Evolutionary conservation across 2,113 vertebrate genomes (phyloP), one percentile per base, ranked within the genome.

Genomic region (Tachycineta bicolor): DNA sequence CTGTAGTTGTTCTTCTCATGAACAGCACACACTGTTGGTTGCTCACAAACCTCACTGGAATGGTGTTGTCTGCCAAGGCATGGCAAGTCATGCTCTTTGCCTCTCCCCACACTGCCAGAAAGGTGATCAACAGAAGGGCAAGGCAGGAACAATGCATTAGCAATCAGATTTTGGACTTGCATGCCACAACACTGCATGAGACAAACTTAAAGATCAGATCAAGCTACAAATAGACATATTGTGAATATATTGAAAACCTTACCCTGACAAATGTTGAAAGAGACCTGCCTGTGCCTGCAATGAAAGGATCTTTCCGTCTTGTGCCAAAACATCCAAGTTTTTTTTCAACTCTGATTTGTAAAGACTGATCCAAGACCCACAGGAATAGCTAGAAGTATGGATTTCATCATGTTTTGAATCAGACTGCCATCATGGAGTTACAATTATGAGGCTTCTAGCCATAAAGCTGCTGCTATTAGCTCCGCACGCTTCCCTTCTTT

Each of bases 391-490:
- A 89, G 60, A 90, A 83, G 69, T 46, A 85, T 0, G 0, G 34
- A 90, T 82, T 90, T 93, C 68, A 85, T 62, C 37, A 46, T 19
- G n/a, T 87, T 95, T 88, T 37, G 31, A 83, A 93, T 86, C 14
- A 63, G 43, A n/a, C 67, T 90, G 46, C 75, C 82, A 94, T 65
- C 33, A 62, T 5, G 24, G 79, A 86, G 64, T 92, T 90, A 93
- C 68, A 96, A 83, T 80, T 86, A 80, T 19, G 44, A 86, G 52
- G 75, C 60, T 96, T 50, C 75, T 46, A 67, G 92, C 34, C 63
- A 88, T 65, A 91, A 59, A 94, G 83, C 87, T 91, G 68, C 49
- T 88, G 80, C 87, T 93, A 83, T 83, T 96, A 96, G 87, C 39
- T 93, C 50, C 1, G 0, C 71, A 82, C 91, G 64, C 69, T 71